phyloP scores from a whole-genome alignment of 2,113 vertebrate species.

The Barnardius zonarius region DNA sequence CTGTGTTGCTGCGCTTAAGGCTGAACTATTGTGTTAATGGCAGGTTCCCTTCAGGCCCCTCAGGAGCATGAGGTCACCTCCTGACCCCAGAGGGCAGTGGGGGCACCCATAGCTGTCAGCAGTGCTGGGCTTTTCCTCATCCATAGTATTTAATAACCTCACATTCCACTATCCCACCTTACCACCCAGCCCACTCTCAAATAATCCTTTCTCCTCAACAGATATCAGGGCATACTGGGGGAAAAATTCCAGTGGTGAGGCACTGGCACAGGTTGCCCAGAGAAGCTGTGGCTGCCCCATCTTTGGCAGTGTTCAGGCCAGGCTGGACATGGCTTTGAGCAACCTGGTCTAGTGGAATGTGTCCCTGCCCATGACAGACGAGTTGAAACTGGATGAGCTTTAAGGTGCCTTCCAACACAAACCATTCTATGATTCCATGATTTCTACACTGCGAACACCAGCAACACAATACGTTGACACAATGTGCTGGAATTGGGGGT shows the following conservation, averaged over 20 bases:
- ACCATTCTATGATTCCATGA: neutral
- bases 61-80: slow-evolving; percentile 19
- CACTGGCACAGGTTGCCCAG: neutral
- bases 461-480: fast-evolving
- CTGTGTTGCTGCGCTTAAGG: neutral
- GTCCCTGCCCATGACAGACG: neutral
- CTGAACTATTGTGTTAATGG: slow-evolving; percentile 20
- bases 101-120: neutral
- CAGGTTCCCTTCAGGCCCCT: slow-evolving; percentile 12
- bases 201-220: neutral
- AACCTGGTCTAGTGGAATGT: neutral
- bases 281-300: neutral
- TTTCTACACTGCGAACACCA: neutral
- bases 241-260: neutral
- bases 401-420: neutral
- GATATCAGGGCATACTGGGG: neutral
- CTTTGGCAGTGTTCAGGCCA: neutral
- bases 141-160: neutral
- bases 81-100: neutral
- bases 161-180: neutral
- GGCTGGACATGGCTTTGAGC: neutral
- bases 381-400: neutral
- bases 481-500: neutral
- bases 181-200: neutral
- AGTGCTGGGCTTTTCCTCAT: neutral